phyloP scores from a whole-genome alignment of 2,888 invertebrate genomes.

The Cabera pusaria region DNA sequence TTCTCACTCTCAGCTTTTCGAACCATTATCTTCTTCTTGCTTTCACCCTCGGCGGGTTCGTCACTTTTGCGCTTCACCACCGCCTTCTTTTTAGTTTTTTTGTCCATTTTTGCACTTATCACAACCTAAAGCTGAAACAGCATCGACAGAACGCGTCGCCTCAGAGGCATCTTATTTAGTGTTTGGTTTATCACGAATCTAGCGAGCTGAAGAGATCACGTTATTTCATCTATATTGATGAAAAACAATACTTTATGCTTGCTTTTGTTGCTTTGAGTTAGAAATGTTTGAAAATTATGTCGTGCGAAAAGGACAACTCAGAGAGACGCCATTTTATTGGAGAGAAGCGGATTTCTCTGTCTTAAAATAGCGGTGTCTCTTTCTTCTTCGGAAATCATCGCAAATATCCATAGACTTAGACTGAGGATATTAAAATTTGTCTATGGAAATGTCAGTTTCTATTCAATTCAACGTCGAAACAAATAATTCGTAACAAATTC shows the following conservation, averaged over 20 bases:
- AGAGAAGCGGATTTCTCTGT: too few species aligned
- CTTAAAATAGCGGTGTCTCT: conserved; percentile 27
- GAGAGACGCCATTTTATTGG: conserved; percentile 69
- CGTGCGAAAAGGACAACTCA: conserved; percentile 77
- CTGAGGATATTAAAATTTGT: too few species aligned
- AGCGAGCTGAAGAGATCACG: too few species aligned
- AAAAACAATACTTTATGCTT: too few species aligned
- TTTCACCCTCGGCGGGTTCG: conserved; percentile 65
- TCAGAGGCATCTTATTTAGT: conserved; percentile 50
- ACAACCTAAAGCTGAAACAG: conserved; percentile 24
- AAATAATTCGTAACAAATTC: too few species aligned
- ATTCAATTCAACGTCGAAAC: too few species aligned
- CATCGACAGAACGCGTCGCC: conserved; percentile 50
- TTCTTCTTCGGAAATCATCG: too few species aligned
- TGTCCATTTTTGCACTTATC: conserved; percentile 73
- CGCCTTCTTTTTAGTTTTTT: conserved; percentile 78
- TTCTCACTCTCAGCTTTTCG: conserved; percentile 63
- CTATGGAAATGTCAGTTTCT: too few species aligned
- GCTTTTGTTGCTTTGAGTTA: conserved; percentile 39
- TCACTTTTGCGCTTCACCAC: conserved; percentile 77
- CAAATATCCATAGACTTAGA: too few species aligned
- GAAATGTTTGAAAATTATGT: conserved; percentile 42
- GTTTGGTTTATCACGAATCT: neutral
- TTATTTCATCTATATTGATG: too few species aligned
- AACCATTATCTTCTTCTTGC: conserved; percentile 70